phyloP scores from a whole-genome alignment of 2,113 vertebrate genomes.

The Nycticebus coucang region DNA sequence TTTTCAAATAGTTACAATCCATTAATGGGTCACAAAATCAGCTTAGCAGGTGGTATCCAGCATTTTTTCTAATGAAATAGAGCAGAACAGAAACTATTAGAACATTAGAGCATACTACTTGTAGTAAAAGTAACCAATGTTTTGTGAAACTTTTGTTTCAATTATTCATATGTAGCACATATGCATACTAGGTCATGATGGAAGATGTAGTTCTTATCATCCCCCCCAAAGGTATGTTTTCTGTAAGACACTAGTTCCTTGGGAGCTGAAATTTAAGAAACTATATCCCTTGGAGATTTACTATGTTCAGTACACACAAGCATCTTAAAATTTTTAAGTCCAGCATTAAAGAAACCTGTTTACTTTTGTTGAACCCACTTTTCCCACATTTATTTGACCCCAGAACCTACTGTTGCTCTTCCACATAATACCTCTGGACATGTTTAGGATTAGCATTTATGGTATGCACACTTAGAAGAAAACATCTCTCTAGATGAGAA shows the following conservation, averaged over 20 bases:
- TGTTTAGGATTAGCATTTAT: neutral
- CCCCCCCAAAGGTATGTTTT: neutral
- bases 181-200: neutral
- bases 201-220: conserved; percentile 10
- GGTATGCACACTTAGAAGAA: neutral
- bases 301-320: neutral
- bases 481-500: conserved; percentile 25
- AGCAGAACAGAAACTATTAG: conserved; percentile 42
- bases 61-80: neutral
- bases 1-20: conserved; percentile 46
- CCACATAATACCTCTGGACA: neutral
- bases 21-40: conserved; percentile 31
- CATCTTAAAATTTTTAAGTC: neutral
- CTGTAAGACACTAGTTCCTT: neutral
- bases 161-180: neutral
- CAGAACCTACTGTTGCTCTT: neutral
- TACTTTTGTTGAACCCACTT: conserved; percentile 13
- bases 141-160: conserved; percentile 50
- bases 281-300: conserved; percentile 6
- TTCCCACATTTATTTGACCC: neutral
- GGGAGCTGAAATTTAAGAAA: conserved; percentile 36
- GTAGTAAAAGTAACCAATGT: neutral
- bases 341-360: neutral
- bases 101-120: neutral
- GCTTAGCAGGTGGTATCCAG: neutral